Base-by-base conservation (phyloP, 2,888 invertebrate genomes). In the Blastobasis adustella region DNA sequence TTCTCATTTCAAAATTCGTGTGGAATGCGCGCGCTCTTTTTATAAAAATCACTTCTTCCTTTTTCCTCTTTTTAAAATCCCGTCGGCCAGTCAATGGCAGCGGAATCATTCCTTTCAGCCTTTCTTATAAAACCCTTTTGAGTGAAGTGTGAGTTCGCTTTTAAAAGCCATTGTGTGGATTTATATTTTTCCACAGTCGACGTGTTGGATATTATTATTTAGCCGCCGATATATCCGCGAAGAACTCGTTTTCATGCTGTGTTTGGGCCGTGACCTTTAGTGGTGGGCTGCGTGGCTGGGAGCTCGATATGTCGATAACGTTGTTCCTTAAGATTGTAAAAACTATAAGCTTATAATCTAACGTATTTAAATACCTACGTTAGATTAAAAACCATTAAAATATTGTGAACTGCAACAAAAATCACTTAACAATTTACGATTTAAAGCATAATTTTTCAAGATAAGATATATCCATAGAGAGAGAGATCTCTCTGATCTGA, bases 251-350 rank as follows among this genome's bases (percentile, higher is more conserved):
- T 69, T 61, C 63, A 68, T 72, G 72, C 73, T 72, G 71, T 75
- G 78, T 77, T 78, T 84, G 73, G 82, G 82, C 84, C 85, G 81
- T 86, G 86, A 87, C 86, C 86, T 83, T 83, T 82, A 73, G 79
- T 55, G 79, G 55, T 59, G 82, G 42, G 62, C 46, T 46, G 10
- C 6, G 38, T 37, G 52, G 39, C 49, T 58, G 23, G 23, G 3
- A 23, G 49, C 52, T 49, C 51, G 52, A 52, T 54, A 47, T 64
- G 58, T 70, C 68, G 72, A 71, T 65, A 58, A 57, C 60, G 65
- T 63, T 53, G 38, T 36, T 50, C 23, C 23, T 1, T 23, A 3
- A 23, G 23, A 23, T 23, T 23, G 23, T 23, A 23, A 23, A 23
- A 23, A 23, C 23, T 3, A 3, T 23, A 2, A 23, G 23, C 3